These are phyloP conservation scores for Ciconia nigra DNA, from an alignment of 2,797 vertebrate species.

Conservation along the genomic window DNA sequence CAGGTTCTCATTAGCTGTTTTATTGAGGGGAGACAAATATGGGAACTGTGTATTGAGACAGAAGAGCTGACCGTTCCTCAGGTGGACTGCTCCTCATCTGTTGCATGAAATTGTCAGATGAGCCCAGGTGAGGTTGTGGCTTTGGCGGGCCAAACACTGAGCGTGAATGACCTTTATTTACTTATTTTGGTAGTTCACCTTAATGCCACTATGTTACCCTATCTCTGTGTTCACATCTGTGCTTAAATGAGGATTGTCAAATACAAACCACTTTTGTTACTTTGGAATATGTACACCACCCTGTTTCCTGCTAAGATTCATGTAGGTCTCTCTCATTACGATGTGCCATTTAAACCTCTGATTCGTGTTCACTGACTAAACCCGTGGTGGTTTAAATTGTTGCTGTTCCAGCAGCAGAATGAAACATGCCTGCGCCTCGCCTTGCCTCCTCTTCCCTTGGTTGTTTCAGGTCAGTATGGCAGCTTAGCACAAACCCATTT, in stretches of 20 bases:
- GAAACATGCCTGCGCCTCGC: background rate
- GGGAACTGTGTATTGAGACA: background rate
- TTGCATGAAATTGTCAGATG: background rate
- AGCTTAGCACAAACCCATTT: background rate
- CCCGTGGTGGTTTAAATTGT: background rate
- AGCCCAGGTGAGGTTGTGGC: background rate
- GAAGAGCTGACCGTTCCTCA: background rate
- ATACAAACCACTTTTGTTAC: background rate
- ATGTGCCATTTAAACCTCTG: background rate
- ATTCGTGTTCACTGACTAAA: background rate
- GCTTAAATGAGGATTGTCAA: background rate
- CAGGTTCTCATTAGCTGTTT: background rate
- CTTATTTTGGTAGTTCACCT: background rate
- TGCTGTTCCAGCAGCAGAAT: background rate
- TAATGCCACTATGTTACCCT: background rate
- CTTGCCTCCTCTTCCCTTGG: background rate
- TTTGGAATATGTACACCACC: background rate
- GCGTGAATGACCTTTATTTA: background rate
- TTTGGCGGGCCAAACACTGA: too few species aligned
- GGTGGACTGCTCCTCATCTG: background rate
- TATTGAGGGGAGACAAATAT: background rate
- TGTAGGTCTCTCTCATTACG: background rate
- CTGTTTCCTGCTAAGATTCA: background rate
- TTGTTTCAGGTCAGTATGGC: background rate
- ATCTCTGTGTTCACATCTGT: background rate